Evolutionary conservation across 2,888 invertebrate species (phyloP), one percentile per base, ranked within the genome.

Genomic region (Hemaris fuciformis): DNA sequence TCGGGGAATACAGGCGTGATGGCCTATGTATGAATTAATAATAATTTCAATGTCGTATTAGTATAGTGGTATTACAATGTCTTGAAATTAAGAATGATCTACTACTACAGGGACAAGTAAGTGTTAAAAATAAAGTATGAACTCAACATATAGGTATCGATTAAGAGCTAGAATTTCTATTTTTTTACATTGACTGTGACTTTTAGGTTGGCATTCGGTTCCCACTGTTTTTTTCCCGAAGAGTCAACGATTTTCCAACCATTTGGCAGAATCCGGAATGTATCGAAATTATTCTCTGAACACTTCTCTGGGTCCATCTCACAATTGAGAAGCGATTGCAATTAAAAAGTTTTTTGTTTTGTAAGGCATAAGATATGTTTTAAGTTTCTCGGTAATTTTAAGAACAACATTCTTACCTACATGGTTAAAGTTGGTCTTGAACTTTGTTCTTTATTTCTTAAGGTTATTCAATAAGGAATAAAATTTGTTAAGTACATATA

Each of bases 221-320:
- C 95, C 97, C 15, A 94, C 94, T 7, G 89, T 89, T 60, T 97
- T 94, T 87, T 95, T 94, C 80, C 96, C 97, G 10, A 94, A 94
- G 75, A 93, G 93, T 68, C 96, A 96, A 78, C 93, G 93, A 72
- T 98, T 98, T 88, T 95, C 96, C 15, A 93, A 87, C 64, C 83
- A 93, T 57, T 83, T 95, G 59, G 93, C 94, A 0, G 93, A 93
- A 64, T 94, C 94, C 45, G 97, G 97, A 72, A 97, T 96, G 96
- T 97, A 96, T 79, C 93, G 96, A 64, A 97, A 97, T 86, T 95
- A 95, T 82, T 97, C 97, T 0, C 92, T 97, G 20, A 97, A 97
- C 80, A 96, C 96, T 0, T 93, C 91, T 59, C 85, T 94, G 73
- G 95, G 95, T 57, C 70, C 69, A 3, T 45, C 65, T 0, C 61